Percentiles rank a stretch among this genome's conserved stretches.
phyloP scores from a whole-genome alignment of 2,113 vertebrate species.

The Ameiurus melas region DNA sequence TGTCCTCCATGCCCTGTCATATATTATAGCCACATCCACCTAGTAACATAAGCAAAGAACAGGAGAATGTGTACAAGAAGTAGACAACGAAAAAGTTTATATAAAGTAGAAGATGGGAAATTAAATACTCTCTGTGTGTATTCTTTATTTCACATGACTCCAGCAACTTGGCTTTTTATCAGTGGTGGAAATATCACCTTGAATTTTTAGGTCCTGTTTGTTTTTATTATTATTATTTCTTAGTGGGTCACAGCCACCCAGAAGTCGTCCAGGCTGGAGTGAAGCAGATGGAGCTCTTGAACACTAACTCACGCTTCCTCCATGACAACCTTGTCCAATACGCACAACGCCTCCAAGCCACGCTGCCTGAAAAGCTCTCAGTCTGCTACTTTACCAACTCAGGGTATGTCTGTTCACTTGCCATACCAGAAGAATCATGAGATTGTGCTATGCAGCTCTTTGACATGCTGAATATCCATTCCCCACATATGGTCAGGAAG shows the following conservation, averaged over 20 bases:
- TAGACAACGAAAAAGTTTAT: not conserved
- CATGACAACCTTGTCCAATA: slow-evolving; percentile 93
- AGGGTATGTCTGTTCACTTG: slow-evolving; percentile 75
- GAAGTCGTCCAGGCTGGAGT: slow-evolving; percentile 84
- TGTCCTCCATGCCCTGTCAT: not conserved
- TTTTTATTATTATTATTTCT: not conserved
- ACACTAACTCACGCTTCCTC: slow-evolving; percentile 94
- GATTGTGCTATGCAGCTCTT: not conserved
- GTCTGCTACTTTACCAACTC: slow-evolving; percentile 98
- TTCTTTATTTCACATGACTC: not conserved
- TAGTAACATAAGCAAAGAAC: not conserved
- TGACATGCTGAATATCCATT: slow-evolving; percentile 23
- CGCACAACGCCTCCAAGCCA: slow-evolving; percentile 84
- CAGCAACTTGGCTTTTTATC: not conserved
- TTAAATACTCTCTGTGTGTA: not conserved
- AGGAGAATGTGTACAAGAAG: not conserved
- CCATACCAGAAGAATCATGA: not conserved
- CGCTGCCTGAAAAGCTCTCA: slow-evolving; percentile 83
- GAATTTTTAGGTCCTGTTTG: not conserved
- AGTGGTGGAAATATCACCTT: not conserved
- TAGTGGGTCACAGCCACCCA: slow-evolving; percentile 94
- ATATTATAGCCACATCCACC: not conserved
- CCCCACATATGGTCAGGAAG: not conserved
- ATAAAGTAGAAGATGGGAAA: not conserved
- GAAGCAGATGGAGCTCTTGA: slow-evolving; percentile 92